Conservation (phyloP, 2,113 vertebrate species). For the Octodon degus region DNA sequence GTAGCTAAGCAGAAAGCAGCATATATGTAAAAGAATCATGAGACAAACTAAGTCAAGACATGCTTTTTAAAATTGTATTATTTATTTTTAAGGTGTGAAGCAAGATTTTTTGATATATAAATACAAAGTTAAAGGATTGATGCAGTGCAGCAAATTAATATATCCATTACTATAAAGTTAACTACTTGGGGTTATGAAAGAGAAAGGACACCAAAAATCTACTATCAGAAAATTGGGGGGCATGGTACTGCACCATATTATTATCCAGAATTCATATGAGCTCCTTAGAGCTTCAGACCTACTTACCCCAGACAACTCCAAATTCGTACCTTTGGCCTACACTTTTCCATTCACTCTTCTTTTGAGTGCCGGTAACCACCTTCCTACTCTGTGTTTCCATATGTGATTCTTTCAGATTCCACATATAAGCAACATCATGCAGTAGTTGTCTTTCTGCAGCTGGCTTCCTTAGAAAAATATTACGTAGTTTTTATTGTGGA, state of each 20-base stretch:
- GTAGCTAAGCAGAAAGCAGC: neutral
- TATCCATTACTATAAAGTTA: neutral
- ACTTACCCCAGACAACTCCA: neutral
- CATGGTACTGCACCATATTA: no score
- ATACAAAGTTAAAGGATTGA: neutral
- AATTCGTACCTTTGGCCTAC: neutral
- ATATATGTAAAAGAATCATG: neutral
- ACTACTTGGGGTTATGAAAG: neutral
- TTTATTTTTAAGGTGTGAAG: neutral
- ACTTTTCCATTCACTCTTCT: neutral
- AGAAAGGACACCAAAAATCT: neutral
- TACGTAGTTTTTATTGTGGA: neutral
- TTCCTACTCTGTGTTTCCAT: neutral
- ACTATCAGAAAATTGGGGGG: neutral
- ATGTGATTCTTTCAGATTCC: neutral
- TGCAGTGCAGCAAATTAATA: neutral
- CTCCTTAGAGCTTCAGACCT: neutral
- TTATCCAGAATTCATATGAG: neutral
- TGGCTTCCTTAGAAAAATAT: neutral
- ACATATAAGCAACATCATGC: neutral
- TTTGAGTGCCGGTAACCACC: neutral
- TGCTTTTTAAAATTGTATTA: neutral
- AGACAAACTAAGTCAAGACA: neutral
- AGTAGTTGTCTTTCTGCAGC: neutral
- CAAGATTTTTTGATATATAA: neutral